phyloP scores from a whole-genome alignment of 2,113 vertebrate genomes.

The Psephotus haematonotus region DNA sequence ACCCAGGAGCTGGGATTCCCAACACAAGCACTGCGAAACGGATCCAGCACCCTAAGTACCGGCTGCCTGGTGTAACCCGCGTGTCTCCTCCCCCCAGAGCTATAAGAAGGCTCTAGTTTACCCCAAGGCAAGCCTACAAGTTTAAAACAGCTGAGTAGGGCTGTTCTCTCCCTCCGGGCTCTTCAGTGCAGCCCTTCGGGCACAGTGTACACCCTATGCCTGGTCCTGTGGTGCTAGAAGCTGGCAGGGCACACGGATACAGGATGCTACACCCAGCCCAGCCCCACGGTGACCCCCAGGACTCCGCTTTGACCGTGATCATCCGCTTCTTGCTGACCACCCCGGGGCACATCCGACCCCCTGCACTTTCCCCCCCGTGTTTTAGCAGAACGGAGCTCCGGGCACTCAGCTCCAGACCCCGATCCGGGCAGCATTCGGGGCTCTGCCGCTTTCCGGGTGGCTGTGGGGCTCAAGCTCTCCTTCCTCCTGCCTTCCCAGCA shows the following conservation, averaged over 20 bases:
- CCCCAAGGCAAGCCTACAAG: background rate
- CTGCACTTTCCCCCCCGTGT: accelerated
- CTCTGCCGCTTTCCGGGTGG: background rate
- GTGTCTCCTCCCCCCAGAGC: background rate
- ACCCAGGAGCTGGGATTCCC: background rate
- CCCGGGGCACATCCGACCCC: background rate
- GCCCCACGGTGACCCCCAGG: accelerated
- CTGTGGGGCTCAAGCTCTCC: background rate
- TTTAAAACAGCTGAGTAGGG: background rate
- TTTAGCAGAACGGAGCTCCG: background rate
- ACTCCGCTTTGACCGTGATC: background rate
- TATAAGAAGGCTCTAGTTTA: background rate
- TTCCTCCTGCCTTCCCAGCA: background rate
- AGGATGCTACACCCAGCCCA: background rate
- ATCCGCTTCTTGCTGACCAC: background rate
- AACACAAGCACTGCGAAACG: accelerated
- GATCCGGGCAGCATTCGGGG: background rate
- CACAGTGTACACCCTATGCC: background rate
- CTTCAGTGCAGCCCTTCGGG: background rate
- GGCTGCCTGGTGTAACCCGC: background rate
- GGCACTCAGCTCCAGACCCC: background rate
- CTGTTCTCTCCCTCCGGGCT: background rate
- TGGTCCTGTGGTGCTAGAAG: accelerated
- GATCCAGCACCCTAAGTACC: background rate
- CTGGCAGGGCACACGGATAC: background rate